Evolutionary conservation across 2,113 vertebrate genomes (phyloP), one percentile per base, ranked within the genome.

Genomic region (Ageneiosus marmoratus): DNA sequence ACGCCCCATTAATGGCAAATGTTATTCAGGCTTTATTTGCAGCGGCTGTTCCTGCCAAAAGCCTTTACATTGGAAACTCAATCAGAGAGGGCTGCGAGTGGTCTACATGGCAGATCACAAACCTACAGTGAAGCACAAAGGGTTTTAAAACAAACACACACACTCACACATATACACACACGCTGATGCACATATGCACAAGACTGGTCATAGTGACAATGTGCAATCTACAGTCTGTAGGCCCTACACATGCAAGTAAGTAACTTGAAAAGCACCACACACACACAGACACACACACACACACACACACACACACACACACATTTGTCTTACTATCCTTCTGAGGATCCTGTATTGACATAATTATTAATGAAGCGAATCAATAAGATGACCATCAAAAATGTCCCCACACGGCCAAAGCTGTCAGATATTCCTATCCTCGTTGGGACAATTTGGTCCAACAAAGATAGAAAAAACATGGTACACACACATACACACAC

Each of bases 11-110:
- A 94, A 91, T 90, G 89, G 88, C 86, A 87, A 91, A 89, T 91
- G 89, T 93, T 92, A 92, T 93, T 92, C 90, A 86, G 89, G 75
- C 90, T 77, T 85, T 88, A 87, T 92, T 91, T 90, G 89, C 55
- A 1, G 77, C 84, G 73, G 81, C 62, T 62, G 48, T 9, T 32
- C 82, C 85, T 89, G 90, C 91, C 91, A 91, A 90, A 86, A 86
- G 73, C 81, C 86, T 92, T 89, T 81, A 89, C 85, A 48, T 87
- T 85, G 86, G 89, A 91, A 93, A 91, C 82, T 88, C 85, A 86
- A 88, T 91, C 88, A 89, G 82, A 88, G 87, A 80, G 88, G n/a
- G 86, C 83, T 41, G 70, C 12, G 48, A 89, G 79, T 80, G 7
- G 51, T 69, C 62, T 79, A 74, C 72, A 70, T 32, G 5, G 50